Evolutionary conservation across 37 sponge, comb jelly and placozoan genomes (phyloP), one percentile per base, ranked within the genome.

Genomic region (Aphrocallistes beatrix): DNA sequence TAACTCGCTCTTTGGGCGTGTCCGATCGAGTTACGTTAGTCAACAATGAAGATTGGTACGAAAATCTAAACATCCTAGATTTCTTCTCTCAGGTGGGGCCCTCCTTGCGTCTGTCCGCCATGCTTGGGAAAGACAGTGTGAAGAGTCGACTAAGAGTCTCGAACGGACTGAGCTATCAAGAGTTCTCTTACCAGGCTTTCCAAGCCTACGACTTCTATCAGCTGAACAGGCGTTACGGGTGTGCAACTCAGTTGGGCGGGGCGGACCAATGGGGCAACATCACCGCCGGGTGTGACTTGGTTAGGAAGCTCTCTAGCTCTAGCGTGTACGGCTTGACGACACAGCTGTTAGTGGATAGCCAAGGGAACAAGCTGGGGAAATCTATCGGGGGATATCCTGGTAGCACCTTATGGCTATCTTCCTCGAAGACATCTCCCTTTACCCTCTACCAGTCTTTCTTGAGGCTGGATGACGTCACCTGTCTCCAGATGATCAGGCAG

Each of bases 261-360:
- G 84, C 89, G 0, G 94, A 94, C 82, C 94, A 94, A 51, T 94
- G 91, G 91, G 92, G 91, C 13, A 94, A 94, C 69, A 94, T 94
- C 38, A 51, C 86, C 21, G 82, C 86, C 9, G 94, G 92, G 0
- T 84, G 86, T 42, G 91, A 92, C 1, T 87, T 92, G 40, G 82
- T 94, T 1, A 82, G 85, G n/a, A 90, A 89, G 51, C 40, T 28
- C 1, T 40, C 86, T 0, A 60, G 88, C 25, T 50, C 25, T 6
- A 39, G 25, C n/a, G 92, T 94, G 6, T 90, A 91, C 30, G 94
- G 93, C 0, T 28, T 94, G 37, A 94, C 94, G 1, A 81, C 89
- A 19, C 91, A 89, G 8, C 85, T 94, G 60, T 51, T 94, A 23
- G 86, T 89, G 0, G 82, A 84, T 16, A 34, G 82, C 0, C 25